Evolutionary conservation across 30 jellyfish, hydroid and myxozoan species (phyloP).

Genomic region (Turritopsis dohrnii): DNA sequence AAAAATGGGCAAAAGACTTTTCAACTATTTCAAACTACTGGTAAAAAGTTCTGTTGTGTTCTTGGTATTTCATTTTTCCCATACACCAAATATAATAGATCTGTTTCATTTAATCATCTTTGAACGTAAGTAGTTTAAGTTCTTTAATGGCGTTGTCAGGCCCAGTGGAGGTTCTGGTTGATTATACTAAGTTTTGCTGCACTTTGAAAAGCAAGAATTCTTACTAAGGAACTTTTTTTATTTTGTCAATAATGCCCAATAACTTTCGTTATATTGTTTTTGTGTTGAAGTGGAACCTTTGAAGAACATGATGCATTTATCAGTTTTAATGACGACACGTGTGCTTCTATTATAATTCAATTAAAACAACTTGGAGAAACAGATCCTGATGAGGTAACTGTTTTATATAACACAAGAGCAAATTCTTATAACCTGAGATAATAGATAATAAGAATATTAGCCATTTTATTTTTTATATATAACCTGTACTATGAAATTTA

Average conservation of each 20-base stretch:
- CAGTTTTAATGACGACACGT: slow-evolving; percentile 50
- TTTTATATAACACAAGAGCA: neutral
- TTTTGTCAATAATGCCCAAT: too few species aligned
- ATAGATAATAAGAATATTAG: too few species aligned
- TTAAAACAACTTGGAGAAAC: neutral
- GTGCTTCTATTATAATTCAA: slow-evolving; percentile 46
- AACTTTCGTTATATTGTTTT: too few species aligned
- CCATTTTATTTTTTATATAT: neutral
- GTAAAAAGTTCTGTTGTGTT: neutral
- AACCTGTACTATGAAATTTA: neutral
- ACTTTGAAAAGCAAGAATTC: too few species aligned
- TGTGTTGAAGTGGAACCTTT: neutral
- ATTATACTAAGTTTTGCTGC: too few species aligned
- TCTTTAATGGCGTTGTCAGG: neutral
- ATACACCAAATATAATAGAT: too few species aligned
- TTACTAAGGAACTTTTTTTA: too few species aligned
- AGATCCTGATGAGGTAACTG: slow-evolving; percentile 32
- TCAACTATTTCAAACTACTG: slow-evolving; percentile 17
- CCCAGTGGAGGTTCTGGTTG: too few species aligned
- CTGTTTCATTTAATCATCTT: too few species aligned
- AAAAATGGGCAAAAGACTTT: slow-evolving; percentile 48
- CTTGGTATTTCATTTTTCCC: neutral
- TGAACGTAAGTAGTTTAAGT: neutral
- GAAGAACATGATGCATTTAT: slow-evolving; percentile 48
- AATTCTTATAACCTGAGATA: too few species aligned